phyloP scores from a whole-genome alignment of 2,797 vertebrate species.

The Eulemur albifrons region DNA sequence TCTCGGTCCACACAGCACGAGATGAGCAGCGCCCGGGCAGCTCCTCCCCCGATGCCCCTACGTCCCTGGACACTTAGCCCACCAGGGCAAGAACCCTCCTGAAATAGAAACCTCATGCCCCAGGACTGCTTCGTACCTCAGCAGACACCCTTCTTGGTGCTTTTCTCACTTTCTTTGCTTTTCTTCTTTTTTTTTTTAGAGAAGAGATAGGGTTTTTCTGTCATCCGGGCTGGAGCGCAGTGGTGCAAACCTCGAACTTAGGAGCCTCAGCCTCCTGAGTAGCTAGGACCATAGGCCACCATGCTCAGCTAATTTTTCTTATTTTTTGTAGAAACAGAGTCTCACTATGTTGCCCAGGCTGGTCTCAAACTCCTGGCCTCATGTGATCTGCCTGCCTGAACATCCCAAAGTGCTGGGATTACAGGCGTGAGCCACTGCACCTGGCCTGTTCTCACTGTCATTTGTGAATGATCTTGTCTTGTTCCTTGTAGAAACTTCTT shows the following conservation, averaged over 20 bases:
- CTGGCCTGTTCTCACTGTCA: neutral
- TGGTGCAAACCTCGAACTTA: neutral
- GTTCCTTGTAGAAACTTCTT: neutral
- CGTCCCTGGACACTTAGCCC: fast-evolving
- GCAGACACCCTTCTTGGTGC: neutral
- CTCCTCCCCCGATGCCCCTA: neutral
- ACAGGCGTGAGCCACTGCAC: neutral
- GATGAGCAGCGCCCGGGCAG: fast-evolving
- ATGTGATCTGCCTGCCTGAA: neutral
- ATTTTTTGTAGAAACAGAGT: neutral
- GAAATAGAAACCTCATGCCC: neutral
- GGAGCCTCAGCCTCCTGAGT: neutral
- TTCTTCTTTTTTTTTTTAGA: neutral
- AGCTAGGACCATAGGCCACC: neutral
- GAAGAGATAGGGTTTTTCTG: neutral
- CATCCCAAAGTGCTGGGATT: neutral
- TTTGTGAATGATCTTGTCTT: neutral
- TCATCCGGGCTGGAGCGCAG: neutral
- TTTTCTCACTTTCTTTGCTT: neutral
- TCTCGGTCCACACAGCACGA: fast-evolving
- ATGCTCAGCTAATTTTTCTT: neutral
- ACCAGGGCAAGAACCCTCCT: neutral
- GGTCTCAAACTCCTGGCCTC: neutral
- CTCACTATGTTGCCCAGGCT: neutral
- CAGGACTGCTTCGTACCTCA: neutral